Evolutionary conservation across 2,113 vertebrate species (phyloP).

Genomic region (Kryptolebias marmoratus): DNA sequence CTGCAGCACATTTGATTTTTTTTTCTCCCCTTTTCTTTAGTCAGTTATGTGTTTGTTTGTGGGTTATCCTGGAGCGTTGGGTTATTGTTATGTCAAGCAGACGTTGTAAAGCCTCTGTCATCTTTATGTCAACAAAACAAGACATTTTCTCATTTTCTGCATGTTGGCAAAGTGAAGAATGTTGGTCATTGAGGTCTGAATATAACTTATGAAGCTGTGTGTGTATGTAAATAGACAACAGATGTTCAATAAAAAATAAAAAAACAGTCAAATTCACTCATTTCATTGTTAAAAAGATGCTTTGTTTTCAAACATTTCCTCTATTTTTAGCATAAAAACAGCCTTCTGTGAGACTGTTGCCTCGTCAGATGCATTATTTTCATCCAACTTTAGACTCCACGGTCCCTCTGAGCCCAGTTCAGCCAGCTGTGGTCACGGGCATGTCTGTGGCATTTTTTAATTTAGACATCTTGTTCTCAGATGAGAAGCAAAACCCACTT

Average conservation of each 20-base stretch:
- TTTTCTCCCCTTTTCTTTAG: no score
- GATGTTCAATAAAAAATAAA: not conserved
- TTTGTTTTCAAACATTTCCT: not conserved
- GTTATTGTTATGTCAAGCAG: no score
- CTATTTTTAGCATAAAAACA: not conserved
- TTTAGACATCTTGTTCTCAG: slow-evolving; percentile 60
- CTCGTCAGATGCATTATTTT: slow-evolving; percentile 5
- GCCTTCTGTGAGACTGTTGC: not conserved
- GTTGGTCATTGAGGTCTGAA: no score
- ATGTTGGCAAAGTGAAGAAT: no score
- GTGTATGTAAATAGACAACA: not conserved
- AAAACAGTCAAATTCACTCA: no score
- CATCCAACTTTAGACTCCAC: slow-evolving; percentile 23
- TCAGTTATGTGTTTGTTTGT: no score
- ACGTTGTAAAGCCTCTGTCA: no score
- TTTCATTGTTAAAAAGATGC: no score
- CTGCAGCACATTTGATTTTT: no score
- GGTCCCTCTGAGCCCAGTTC: slow-evolving; percentile 12
- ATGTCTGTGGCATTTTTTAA: slow-evolving; percentile 49
- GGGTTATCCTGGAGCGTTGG: no score
- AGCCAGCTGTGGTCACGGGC: slow-evolving; percentile 22
- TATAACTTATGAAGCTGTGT: not conserved
- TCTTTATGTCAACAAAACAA: no score
- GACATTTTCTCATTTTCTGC: no score
- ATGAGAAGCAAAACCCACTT: slow-evolving; percentile 50